These are phyloP conservation scores for Andricus curvator DNA, from an alignment of 2,888 invertebrate species.

Conservation along the genomic window DNA sequence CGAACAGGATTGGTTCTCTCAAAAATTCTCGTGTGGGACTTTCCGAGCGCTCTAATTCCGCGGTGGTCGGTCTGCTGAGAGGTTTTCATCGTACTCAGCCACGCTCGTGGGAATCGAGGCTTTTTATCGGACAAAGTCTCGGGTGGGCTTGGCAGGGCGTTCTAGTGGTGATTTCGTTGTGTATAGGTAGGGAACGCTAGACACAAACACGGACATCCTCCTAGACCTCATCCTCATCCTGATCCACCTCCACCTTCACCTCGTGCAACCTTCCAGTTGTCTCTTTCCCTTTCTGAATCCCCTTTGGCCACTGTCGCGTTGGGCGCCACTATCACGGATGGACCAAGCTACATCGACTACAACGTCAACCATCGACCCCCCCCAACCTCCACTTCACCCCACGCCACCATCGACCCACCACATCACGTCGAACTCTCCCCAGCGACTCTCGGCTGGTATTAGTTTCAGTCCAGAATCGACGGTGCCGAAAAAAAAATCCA, in stretches of 20 bases:
- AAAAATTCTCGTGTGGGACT: conserved; percentile 59
- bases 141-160: conserved; percentile 29
- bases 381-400: background rate
- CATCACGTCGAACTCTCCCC: conserved; percentile 29
- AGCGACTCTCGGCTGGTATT: conserved; percentile 31
- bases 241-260: conserved; percentile 20
- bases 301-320: conserved; percentile 16
- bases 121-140: conserved; percentile 65
- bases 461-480: conserved; percentile 33
- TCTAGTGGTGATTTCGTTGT: conserved; percentile 33
- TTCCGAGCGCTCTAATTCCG: conserved; percentile 59
- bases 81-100: conserved; percentile 63
- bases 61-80: conserved; percentile 61
- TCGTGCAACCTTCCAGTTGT: conserved; percentile 31
- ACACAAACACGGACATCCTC: conserved; percentile 31
- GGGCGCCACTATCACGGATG: conserved; percentile 31
- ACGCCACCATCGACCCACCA: conserved; percentile 4
- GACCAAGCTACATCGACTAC: background rate
- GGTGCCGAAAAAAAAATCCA: conserved; percentile 30
- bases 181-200: conserved; percentile 1
- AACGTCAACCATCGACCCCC: background rate
- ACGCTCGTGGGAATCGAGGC: conserved; percentile 67
- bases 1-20: conserved; percentile 32
- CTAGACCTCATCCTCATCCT: conserved; percentile 25
- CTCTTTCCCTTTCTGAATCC: background rate